Percentiles rank a stretch among this genome's conserved stretches.
phyloP scores from a whole-genome alignment of 1,140 invertebrate genomes.

The Lycorma delicatula region DNA sequence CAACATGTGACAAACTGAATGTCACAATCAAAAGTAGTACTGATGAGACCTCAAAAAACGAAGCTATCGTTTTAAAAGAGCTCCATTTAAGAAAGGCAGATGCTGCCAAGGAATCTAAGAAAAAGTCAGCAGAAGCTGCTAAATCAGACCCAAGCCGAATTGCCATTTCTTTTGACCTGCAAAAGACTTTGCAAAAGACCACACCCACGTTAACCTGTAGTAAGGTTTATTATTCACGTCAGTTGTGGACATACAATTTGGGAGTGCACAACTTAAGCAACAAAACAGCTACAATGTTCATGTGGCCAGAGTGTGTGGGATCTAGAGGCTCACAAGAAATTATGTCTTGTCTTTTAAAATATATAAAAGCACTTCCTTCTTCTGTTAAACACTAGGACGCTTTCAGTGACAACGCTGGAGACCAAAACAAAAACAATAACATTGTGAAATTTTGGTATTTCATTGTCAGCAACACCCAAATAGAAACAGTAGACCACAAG shows the following conservation, averaged over 20 bases:
- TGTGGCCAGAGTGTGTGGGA: slow-evolving; percentile 22
- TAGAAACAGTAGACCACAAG: slow-evolving; percentile 21
- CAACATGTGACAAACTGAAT: background rate
- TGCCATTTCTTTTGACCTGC: slow-evolving; percentile 15
- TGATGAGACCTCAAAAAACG: background rate
- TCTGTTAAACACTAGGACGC: slow-evolving; percentile 8
- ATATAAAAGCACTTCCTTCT: slow-evolving; percentile 12
- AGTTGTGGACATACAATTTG: slow-evolving; percentile 21
- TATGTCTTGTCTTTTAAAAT: slow-evolving; percentile 22
- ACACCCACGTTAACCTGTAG: slow-evolving; percentile 10
- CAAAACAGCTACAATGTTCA: slow-evolving; percentile 17
- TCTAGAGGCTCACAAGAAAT: slow-evolving; percentile 20
- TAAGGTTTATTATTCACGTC: slow-evolving; percentile 17
- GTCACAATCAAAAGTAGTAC: background rate
- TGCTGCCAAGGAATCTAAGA: background rate
- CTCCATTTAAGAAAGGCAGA: background rate
- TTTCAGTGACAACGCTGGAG: slow-evolving; percentile 17
- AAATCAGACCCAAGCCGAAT: background rate
- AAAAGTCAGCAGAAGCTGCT: background rate
- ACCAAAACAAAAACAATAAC: slow-evolving; percentile 18
- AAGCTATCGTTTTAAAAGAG: background rate
- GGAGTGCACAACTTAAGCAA: slow-evolving; percentile 19
- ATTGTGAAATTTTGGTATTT: slow-evolving; percentile 25
- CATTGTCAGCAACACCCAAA: slow-evolving; percentile 19
- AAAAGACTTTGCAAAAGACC: slow-evolving; percentile 17